phyloP scores from a whole-genome alignment of 35 echinoderm and acorn worm genomes.

The Patiria miniata region DNA sequence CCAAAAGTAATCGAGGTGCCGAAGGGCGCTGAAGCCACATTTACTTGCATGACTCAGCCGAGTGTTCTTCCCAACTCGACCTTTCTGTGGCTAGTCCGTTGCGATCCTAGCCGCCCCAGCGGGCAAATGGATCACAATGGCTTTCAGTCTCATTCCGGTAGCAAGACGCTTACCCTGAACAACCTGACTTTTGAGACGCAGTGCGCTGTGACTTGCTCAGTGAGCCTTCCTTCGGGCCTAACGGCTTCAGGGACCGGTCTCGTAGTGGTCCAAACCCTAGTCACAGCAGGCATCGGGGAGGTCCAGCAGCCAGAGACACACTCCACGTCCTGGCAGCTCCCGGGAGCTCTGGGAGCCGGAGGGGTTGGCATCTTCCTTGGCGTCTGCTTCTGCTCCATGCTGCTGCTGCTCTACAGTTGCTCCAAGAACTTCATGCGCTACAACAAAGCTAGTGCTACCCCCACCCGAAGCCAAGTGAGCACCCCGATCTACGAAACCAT shows the following conservation, averaged over 20 bases:
- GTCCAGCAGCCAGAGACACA: background rate
- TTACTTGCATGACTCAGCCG: background rate
- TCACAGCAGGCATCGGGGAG: background rate
- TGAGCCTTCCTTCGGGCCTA: background rate
- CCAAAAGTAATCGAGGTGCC: background rate
- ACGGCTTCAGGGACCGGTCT: background rate
- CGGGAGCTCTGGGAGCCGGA: background rate
- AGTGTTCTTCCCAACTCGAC: background rate
- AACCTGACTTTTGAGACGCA: background rate
- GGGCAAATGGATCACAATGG: background rate
- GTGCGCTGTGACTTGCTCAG: background rate
- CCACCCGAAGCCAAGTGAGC: background rate
- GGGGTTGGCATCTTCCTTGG: background rate
- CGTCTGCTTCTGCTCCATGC: constrained; percentile 2
- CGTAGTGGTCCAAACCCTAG: background rate
- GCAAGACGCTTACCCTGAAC: background rate
- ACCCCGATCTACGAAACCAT: constrained; percentile 16
- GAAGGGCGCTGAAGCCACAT: background rate
- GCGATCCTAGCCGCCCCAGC: background rate
- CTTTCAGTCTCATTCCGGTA: background rate
- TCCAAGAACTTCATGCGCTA: background rate
- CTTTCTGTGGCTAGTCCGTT: background rate
- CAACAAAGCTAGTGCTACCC: background rate
- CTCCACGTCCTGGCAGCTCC: background rate
- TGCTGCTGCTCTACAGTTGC: background rate